phyloP scores from a whole-genome alignment of 2,888 invertebrate species.

The Aleiodes alternator region DNA sequence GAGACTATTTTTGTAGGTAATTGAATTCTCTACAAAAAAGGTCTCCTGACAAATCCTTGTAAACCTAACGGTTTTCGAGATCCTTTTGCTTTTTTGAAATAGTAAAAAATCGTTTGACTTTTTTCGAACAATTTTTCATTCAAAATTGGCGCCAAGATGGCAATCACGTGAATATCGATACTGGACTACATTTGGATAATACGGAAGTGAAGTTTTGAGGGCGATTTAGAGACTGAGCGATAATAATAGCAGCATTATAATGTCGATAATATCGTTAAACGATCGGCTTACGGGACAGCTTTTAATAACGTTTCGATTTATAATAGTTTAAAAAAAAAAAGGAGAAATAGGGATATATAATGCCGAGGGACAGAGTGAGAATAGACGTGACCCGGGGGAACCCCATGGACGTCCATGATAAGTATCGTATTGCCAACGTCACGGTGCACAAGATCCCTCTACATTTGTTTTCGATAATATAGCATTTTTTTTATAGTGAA shows the following conservation, averaged over 20 bases:
- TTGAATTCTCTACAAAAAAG: no score
- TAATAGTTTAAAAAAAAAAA: slow-evolving; percentile 14
- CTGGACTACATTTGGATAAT: not conserved
- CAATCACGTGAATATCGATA: not conserved
- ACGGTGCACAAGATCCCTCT: slow-evolving; percentile 44
- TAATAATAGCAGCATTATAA: slow-evolving; percentile 22
- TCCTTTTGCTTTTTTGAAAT: no score
- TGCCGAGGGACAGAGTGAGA: slow-evolving; percentile 12
- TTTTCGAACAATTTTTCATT: no score
- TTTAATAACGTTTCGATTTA: slow-evolving; percentile 47
- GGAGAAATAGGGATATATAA: slow-evolving; percentile 11
- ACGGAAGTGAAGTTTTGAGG: slow-evolving; percentile 7
- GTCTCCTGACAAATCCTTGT: no score
- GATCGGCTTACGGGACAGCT: slow-evolving; percentile 39
- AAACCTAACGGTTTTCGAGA: no score
- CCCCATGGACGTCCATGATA: slow-evolving; percentile 49
- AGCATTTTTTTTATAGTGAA: not conserved
- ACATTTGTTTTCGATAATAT: slow-evolving; percentile 12
- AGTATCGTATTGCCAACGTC: slow-evolving; percentile 51
- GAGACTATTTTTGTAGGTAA: no score
- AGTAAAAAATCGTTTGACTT: no score
- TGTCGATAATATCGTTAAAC: slow-evolving; percentile 23
- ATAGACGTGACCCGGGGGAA: slow-evolving; percentile 44
- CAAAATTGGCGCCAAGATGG: no score
- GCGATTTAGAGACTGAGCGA: slow-evolving; percentile 23